These are phyloP conservation scores for Anoplolepis gracilipes DNA, from an alignment of 1,140 invertebrate genomes.

Conservation along the genomic window DNA sequence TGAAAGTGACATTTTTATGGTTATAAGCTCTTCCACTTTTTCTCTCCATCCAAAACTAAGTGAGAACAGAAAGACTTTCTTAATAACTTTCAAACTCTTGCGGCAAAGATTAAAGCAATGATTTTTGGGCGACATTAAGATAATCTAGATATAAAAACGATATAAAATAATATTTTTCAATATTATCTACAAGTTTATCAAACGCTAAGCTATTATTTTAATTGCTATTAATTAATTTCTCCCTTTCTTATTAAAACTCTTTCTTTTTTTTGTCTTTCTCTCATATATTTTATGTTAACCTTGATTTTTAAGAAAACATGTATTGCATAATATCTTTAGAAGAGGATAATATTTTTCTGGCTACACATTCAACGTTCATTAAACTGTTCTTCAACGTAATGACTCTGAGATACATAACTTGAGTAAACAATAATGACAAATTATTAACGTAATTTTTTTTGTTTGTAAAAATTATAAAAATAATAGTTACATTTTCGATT, in stretches of 20 bases:
- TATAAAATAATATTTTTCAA: not conserved
- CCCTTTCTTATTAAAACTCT: not conserved
- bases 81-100: constrained; percentile 17
- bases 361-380: not conserved
- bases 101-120: constrained; percentile 3
- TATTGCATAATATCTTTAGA: not conserved
- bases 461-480: not conserved
- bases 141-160: not conserved
- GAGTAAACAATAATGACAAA: not conserved
- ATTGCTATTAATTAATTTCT: not conserved
- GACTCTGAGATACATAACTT: not conserved
- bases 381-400: not conserved
- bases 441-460: not conserved
- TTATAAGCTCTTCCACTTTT: constrained; percentile 10
- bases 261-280: too few species aligned
- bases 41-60: not conserved
- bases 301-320: not conserved
- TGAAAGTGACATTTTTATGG: constrained; percentile 28
- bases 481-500: constrained; percentile 7
- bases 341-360: not conserved
- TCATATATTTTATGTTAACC: not conserved
- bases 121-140: not conserved
- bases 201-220: not conserved
- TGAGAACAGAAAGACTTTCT: constrained; percentile 25
- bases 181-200: not conserved